Evolutionary conservation across 2,113 vertebrate genomes (phyloP).

Genomic region (Panurus biarmicus): DNA sequence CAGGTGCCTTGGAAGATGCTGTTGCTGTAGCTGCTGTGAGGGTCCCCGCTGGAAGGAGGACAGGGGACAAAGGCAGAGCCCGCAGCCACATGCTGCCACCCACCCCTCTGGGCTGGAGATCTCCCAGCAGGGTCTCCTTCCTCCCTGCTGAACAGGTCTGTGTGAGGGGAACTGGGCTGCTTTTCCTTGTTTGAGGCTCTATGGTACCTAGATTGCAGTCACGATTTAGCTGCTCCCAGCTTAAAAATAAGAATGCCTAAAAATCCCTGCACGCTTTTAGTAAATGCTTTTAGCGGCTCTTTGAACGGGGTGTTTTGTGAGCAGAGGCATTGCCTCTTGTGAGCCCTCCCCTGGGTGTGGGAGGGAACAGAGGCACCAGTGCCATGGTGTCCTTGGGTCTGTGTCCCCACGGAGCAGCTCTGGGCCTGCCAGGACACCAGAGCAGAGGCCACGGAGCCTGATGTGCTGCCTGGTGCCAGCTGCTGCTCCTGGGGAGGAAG

Average conservation of each 20-base stretch:
- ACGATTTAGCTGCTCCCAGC: background rate
- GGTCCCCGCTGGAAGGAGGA: background rate
- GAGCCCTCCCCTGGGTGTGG: background rate
- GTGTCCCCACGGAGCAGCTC: background rate
- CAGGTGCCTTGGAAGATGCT: background rate
- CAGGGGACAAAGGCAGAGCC: background rate
- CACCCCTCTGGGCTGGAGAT: background rate
- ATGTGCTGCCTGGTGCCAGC: background rate
- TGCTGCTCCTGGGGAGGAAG: background rate
- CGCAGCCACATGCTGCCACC: rapidly evolving
- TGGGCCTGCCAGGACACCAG: background rate
- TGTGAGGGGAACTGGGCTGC: background rate
- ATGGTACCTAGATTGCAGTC: rapidly evolving
- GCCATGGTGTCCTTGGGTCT: background rate
- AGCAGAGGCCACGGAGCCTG: background rate
- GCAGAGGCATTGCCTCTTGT: background rate
- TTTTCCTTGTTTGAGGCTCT: background rate
- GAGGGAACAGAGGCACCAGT: background rate
- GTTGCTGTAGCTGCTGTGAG: background rate
- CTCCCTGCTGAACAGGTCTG: background rate
- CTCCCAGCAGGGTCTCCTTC: background rate
- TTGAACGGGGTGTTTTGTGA: background rate
- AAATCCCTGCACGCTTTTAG: background rate
- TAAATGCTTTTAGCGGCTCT: background rate
- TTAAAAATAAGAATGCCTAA: background rate